Percentiles rank a stretch among this genome's conserved stretches.
phyloP scores from a whole-genome alignment of 1,140 invertebrate genomes.

The Drosophila baimaii region DNA sequence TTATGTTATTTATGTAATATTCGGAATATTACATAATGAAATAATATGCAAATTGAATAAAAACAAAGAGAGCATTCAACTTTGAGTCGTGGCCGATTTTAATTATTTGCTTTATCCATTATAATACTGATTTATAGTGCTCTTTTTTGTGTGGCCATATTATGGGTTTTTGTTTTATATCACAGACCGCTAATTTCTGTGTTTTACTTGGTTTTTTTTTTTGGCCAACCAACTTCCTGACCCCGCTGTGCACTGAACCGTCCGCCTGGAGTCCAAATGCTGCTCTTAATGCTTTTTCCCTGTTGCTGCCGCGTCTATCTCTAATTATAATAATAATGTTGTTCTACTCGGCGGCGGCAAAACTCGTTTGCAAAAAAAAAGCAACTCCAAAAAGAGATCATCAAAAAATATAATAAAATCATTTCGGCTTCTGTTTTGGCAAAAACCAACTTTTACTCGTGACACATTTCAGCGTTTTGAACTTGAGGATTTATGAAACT shows the following conservation, averaged over 20 bases:
- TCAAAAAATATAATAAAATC: constrained; percentile 53
- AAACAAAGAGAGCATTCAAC: constrained; percentile 47
- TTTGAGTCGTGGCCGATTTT: constrained; percentile 39
- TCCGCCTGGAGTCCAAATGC: constrained; percentile 54
- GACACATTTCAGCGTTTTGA: constrained; percentile 70
- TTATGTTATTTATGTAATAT: constrained; percentile 23
- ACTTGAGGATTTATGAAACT: constrained; percentile 66
- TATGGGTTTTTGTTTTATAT: constrained; percentile 26
- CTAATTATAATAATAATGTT: constrained; percentile 82
- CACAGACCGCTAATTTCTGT: constrained; percentile 41
- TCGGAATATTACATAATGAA: neutral
- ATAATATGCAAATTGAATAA: constrained; percentile 10
- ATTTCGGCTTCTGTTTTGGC: constrained; percentile 61
- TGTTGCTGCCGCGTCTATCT: constrained; percentile 56
- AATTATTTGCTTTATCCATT: constrained; percentile 22
- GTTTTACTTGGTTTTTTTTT: constrained; percentile 41
- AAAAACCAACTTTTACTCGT: constrained; percentile 71
- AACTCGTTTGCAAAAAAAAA: constrained; percentile 56
- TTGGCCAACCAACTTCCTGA: constrained; percentile 70
- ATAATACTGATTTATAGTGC: constrained; percentile 28
- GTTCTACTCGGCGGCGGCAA: constrained; percentile 57
- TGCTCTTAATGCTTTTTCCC: constrained; percentile 67
- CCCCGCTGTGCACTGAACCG: constrained; percentile 75
- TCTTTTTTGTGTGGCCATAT: constrained; percentile 35
- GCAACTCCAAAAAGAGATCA: constrained; percentile 19